phyloP scores from a whole-genome alignment of 2,888 invertebrate genomes.

The Desoria tigrina region DNA sequence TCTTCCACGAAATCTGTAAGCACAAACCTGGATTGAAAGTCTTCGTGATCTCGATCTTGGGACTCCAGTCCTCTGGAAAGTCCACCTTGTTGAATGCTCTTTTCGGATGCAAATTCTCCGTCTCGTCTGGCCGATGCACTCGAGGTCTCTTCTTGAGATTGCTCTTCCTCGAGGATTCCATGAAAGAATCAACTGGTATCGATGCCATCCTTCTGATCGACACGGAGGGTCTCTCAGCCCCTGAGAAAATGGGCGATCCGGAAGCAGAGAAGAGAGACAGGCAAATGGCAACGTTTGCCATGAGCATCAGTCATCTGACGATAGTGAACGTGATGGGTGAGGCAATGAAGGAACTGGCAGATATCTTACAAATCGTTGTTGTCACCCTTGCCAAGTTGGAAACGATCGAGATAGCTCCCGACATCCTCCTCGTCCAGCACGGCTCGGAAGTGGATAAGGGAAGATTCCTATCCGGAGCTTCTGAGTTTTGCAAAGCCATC shows the following conservation, averaged over 20 bases:
- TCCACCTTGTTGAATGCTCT: slow-evolving; percentile 37
- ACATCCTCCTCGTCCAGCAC: slow-evolving; percentile 25
- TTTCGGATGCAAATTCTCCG: slow-evolving; percentile 32
- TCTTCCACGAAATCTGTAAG: slow-evolving; percentile 5
- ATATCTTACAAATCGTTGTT: slow-evolving; percentile 23
- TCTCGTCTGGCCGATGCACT: slow-evolving; percentile 31
- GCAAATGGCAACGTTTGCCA: slow-evolving; percentile 27
- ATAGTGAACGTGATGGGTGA: slow-evolving; percentile 20
- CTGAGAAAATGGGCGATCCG: slow-evolving; percentile 14
- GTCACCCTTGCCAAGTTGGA: slow-evolving; percentile 17
- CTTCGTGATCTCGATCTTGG: slow-evolving; percentile 23
- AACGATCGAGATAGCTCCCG: slow-evolving; percentile 19
- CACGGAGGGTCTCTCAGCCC: slow-evolving; percentile 23
- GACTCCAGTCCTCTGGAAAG: slow-evolving; percentile 30
- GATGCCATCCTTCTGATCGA: slow-evolving; percentile 28
- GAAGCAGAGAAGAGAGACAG: slow-evolving; percentile 13
- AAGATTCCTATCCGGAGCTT: neutral
- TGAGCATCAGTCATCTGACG: slow-evolving; percentile 24
- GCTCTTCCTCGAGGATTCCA: slow-evolving; percentile 5
- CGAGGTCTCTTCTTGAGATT: slow-evolving; percentile 24
- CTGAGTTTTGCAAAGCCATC: slow-evolving; percentile 16
- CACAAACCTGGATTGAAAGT: slow-evolving; percentile 18
- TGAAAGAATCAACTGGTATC: neutral
- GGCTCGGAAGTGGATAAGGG: slow-evolving; percentile 10
- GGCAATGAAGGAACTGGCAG: slow-evolving; percentile 4